Conservation (phyloP, 2,888 invertebrate species). For the Drosophila multiciliata region DNA sequence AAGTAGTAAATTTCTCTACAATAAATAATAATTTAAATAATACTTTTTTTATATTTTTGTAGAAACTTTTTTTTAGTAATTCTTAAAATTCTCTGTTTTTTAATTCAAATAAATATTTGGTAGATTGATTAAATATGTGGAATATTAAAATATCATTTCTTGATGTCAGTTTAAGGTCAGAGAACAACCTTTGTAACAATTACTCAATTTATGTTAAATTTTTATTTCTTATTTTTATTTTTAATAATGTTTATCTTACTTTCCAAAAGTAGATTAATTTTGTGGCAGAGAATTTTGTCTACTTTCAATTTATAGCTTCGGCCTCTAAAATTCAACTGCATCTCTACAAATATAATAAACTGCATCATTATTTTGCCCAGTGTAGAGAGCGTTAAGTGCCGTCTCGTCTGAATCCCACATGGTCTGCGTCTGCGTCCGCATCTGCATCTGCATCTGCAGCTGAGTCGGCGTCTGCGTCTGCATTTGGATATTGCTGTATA, state of each 20-base stretch:
- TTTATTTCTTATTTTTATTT: background rate
- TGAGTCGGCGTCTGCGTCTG: background rate
- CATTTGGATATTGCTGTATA: slow-evolving; percentile 6
- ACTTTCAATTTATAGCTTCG: background rate
- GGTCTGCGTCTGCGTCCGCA: slow-evolving; percentile 50
- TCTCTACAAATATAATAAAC: accelerated
- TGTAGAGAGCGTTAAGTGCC: slow-evolving; percentile 63
- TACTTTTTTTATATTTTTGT: background rate
- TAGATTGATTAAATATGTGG: background rate
- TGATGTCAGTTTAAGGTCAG: no score
- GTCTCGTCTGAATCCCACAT: slow-evolving; percentile 80
- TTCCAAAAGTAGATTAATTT: background rate
- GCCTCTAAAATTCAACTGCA: background rate
- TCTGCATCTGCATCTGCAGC: slow-evolving; percentile 27
- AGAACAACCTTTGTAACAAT: background rate
- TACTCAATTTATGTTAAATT: background rate
- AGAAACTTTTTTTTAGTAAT: background rate
- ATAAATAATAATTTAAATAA: background rate
- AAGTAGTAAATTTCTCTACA: background rate
- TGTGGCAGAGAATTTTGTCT: background rate
- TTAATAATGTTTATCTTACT: background rate
- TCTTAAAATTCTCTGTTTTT: background rate
- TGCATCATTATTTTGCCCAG: background rate
- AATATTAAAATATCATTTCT: background rate
- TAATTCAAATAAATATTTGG: background rate